Base-by-base conservation (phyloP, 2,113 vertebrate species). In the Plectropomus leopardus region DNA sequence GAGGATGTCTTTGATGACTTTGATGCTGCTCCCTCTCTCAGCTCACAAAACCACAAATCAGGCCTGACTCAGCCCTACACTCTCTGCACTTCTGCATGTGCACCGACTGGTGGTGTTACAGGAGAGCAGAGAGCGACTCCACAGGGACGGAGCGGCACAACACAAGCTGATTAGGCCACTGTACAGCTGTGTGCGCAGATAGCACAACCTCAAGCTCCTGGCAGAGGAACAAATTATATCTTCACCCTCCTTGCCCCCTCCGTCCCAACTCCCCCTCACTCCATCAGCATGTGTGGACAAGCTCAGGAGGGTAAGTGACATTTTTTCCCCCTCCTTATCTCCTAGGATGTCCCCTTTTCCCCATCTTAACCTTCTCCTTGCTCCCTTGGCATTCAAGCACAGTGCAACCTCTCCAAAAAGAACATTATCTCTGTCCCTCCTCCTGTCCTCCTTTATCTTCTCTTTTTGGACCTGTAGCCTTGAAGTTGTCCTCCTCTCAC, bases 141-240 rank as follows among this genome's bases (percentile, higher is more conserved):
- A 23, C 47, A 1, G 85, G 80, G 83, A 84, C 26, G 7, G 74
- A 50, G 80, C 85, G 47, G 82, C 77, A 73, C 78, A 87, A 81
- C 78, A 78, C 82, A 77, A 78, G 82, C 85, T 92, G 85, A 89
- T 92, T 88, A 85, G 74, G 73, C 63, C 14, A 45, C 57, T 2
- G n/a, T 72, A 44, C 89, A 92, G 89, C 91, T 92, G 90, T 76
- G 60, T 2, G 66, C 42, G 19, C 78, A 53, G 90, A 93, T 91
- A 91, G 85, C 70, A 75, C 48, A 70, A 90, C 85, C 72, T 85
- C 61, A 50, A 78, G 82, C 86, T 90, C 26, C 78, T 73, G 87
- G 78, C 71, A 71, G 73, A 79, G 65, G 78, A 72, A 69, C 75
- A 84, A 86, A 80, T 87, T 50, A 84, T 84, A 85, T 90, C 80